These are phyloP conservation scores for Australoheros facetus DNA, from an alignment of 2,797 vertebrate genomes.

Conservation along the genomic window DNA sequence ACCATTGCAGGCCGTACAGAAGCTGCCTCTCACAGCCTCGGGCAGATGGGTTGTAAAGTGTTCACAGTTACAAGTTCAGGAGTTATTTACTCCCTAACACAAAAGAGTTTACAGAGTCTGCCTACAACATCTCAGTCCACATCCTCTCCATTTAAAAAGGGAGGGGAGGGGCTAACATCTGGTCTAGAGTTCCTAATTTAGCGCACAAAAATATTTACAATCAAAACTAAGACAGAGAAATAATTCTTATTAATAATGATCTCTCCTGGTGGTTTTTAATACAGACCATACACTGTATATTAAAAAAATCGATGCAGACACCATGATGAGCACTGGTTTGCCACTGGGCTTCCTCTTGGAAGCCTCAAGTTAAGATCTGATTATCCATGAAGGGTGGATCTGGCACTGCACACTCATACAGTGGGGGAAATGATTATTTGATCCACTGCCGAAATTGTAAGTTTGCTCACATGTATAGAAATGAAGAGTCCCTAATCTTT, in stretches of 20 bases:
- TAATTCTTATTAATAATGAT: background rate
- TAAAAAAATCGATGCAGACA: background rate
- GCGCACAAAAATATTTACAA: background rate
- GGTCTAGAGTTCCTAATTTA: background rate
- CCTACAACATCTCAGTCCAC: conserved; percentile 13
- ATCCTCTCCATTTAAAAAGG: background rate
- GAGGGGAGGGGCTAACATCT: background rate
- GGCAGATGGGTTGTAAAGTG: conserved; percentile 51
- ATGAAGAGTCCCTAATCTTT: no score
- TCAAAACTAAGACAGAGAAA: background rate
- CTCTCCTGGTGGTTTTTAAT: background rate
- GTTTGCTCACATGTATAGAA: no score
- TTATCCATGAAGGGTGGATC: no score
- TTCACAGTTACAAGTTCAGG: conserved; percentile 41
- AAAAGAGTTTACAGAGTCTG: conserved; percentile 33
- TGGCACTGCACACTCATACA: no score
- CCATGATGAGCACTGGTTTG: background rate
- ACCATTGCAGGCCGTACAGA: conserved; percentile 29
- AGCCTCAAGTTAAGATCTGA: background rate
- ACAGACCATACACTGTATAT: background rate
- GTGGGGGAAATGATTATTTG: no score
- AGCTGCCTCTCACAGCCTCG: conserved; percentile 26
- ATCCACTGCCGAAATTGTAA: no score
- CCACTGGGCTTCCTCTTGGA: background rate
- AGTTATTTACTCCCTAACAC: conserved; percentile 47